Percentiles rank a stretch among this genome's conserved stretches.
Conservation (phyloP, 1,140 invertebrate species). For the Mactra quadrangularis region DNA sequence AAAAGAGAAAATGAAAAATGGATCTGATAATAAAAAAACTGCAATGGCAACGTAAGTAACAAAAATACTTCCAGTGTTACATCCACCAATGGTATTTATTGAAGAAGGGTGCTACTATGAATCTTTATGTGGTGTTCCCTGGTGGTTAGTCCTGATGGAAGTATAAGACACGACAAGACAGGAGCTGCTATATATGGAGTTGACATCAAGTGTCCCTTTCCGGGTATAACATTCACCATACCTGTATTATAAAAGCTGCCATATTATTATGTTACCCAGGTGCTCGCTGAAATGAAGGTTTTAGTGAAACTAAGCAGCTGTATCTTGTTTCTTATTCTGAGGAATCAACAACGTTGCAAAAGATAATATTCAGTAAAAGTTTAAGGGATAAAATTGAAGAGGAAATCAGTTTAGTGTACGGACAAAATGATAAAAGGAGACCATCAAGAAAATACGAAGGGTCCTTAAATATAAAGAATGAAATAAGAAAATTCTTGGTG, state of each 20-base stretch:
- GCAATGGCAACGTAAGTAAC: slow-evolving; percentile 33
- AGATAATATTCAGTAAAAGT: slow-evolving; percentile 3
- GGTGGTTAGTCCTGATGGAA: slow-evolving; percentile 55
- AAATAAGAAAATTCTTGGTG: slow-evolving; percentile 9
- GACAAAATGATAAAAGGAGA: neutral
- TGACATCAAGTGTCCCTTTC: slow-evolving; percentile 59
- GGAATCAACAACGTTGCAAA: slow-evolving; percentile 23
- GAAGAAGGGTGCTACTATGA: slow-evolving; percentile 56
- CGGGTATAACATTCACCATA: slow-evolving; percentile 29
- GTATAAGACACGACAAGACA: neutral
- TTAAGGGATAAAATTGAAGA: slow-evolving; percentile 17
- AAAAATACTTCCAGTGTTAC: slow-evolving; percentile 36
- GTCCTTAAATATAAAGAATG: neutral
- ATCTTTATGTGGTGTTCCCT: neutral
- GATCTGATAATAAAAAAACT: slow-evolving; percentile 40
- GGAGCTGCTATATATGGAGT: neutral
- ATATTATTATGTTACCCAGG: slow-evolving; percentile 43
- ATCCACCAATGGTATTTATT: neutral
- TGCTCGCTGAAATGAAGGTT: slow-evolving; percentile 52
- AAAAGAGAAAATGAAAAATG: slow-evolving; percentile 31
- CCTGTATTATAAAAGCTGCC: slow-evolving; percentile 52
- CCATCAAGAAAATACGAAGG: neutral
- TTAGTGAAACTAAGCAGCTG: slow-evolving; percentile 20
- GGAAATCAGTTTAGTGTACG: slow-evolving; percentile 3
- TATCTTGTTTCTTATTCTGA: slow-evolving; percentile 41